These are phyloP conservation scores for Bombus breviceps DNA, from an alignment of 1,140 invertebrate species.

Conservation along the genomic window DNA sequence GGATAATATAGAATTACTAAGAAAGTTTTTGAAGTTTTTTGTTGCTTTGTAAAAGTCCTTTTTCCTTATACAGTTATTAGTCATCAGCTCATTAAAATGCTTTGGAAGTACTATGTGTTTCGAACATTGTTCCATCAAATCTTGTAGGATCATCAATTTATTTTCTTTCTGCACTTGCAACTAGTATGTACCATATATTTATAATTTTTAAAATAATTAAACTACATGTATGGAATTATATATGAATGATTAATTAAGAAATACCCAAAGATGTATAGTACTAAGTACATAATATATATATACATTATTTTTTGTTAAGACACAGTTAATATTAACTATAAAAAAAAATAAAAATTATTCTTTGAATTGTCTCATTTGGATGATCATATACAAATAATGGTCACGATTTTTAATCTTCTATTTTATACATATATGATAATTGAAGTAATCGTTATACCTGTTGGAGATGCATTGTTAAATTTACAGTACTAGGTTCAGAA, in stretches of 20 bases:
- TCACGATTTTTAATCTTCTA: not conserved
- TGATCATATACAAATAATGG: not conserved
- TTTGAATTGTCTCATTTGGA: not conserved
- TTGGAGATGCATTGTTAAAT: conserved; percentile 28
- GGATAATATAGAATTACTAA: conserved; percentile 55
- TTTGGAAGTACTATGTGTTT: conserved; percentile 43
- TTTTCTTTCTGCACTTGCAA: conserved; percentile 46
- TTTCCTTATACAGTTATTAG: conserved; percentile 53
- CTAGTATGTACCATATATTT: conserved; percentile 17
- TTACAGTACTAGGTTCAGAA: not conserved
- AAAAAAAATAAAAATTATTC: not conserved
- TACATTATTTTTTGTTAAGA: too few species aligned
- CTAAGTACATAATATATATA: not conserved
- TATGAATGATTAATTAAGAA: not conserved
- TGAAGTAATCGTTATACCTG: conserved; percentile 44
- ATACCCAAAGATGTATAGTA: not conserved
- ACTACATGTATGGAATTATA: not conserved
- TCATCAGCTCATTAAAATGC: conserved; percentile 41
- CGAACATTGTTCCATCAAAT: conserved; percentile 57
- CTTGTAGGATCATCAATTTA: conserved; percentile 29
- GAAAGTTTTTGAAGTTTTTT: conserved; percentile 65
- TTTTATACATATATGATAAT: not conserved
- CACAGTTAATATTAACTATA: not conserved
- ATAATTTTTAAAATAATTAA: not conserved
- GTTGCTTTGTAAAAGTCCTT: conserved; percentile 61